Evolutionary conservation across 2,888 invertebrate genomes (phyloP).

Genomic region (Scaptomyza tumidula): DNA sequence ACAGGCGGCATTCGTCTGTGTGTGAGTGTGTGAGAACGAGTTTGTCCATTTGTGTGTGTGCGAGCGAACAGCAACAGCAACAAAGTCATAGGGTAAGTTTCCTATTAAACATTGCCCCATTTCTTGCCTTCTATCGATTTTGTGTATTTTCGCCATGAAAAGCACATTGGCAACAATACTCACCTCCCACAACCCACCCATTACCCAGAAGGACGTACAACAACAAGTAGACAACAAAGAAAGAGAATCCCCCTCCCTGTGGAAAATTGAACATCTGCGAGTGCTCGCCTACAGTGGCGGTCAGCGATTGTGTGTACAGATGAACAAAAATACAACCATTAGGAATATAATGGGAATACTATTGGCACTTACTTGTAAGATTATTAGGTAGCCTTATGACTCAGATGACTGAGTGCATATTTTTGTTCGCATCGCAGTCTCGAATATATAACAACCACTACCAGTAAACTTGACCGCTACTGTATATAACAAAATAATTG

Average conservation of each 20-base stretch:
- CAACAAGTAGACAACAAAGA: slow-evolving; percentile 65
- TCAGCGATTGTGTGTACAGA: neutral
- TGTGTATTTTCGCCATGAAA: slow-evolving; percentile 38
- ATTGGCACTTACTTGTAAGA: no score
- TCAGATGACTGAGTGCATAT: no score
- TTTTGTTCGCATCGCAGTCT: no score
- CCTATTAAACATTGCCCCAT: slow-evolving; percentile 1
- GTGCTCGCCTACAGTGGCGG: slow-evolving; percentile 43
- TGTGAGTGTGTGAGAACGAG: slow-evolving; percentile 7
- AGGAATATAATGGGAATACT: no score
- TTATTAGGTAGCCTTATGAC: no score
- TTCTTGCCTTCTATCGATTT: slow-evolving; percentile 56
- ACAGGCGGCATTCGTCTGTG: slow-evolving; percentile 37
- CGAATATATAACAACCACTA: neutral
- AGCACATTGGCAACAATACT: slow-evolving; percentile 38
- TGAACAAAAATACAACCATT: neutral
- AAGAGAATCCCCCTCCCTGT: slow-evolving; percentile 24
- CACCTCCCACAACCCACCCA: neutral
- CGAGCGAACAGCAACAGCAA: slow-evolving; percentile 6
- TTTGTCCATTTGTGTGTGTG: slow-evolving; percentile 10
- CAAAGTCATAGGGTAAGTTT: slow-evolving; percentile 38
- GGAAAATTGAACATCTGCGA: slow-evolving; percentile 43
- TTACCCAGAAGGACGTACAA: slow-evolving; percentile 19
- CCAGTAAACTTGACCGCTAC: neutral
- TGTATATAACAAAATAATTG: slow-evolving; percentile 31